phyloP scores from a whole-genome alignment of 2,888 invertebrate species.

The Desoria tigrina region DNA sequence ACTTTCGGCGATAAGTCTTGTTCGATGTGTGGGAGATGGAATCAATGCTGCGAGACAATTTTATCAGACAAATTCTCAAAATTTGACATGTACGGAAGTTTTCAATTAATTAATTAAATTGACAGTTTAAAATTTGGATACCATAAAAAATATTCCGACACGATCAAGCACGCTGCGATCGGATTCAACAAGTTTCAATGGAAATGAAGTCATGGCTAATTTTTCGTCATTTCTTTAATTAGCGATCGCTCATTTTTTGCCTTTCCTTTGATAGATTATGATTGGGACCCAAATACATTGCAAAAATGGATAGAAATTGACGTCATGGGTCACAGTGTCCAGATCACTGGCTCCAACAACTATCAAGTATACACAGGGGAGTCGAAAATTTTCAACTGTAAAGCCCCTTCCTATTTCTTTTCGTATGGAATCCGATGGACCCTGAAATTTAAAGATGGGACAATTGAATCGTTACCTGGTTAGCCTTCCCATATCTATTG shows the following conservation, averaged over 20 bases:
- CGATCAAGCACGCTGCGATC: too few relatives aligned
- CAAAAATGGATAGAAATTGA: background rate
- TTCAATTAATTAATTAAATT: too few relatives aligned
- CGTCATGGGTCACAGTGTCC: background rate
- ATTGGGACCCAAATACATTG: conserved; percentile 1
- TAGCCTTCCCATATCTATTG: too few relatives aligned
- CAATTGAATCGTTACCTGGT: conserved; percentile 7
- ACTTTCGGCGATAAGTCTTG: too few relatives aligned
- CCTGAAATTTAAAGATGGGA: background rate
- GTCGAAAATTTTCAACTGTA: background rate
- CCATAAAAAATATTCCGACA: too few relatives aligned
- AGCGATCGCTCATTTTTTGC: too few relatives aligned
- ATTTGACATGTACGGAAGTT: conserved; percentile 3
- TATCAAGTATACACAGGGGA: conserved; percentile 9
- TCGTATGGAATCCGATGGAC: conserved; percentile 14
- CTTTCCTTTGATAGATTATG: too few relatives aligned
- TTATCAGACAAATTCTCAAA: background rate
- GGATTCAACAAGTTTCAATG: too few relatives aligned
- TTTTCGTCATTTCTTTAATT: too few relatives aligned
- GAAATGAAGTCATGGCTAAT: too few relatives aligned
- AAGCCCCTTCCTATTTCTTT: conserved; percentile 9
- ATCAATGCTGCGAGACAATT: conserved; percentile 11
- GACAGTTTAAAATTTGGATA: too few relatives aligned
- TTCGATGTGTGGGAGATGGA: conserved; percentile 32
- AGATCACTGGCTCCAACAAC: background rate